Base-by-base conservation (phyloP, 2,888 invertebrate genomes). In the Villa cingulata region DNA sequence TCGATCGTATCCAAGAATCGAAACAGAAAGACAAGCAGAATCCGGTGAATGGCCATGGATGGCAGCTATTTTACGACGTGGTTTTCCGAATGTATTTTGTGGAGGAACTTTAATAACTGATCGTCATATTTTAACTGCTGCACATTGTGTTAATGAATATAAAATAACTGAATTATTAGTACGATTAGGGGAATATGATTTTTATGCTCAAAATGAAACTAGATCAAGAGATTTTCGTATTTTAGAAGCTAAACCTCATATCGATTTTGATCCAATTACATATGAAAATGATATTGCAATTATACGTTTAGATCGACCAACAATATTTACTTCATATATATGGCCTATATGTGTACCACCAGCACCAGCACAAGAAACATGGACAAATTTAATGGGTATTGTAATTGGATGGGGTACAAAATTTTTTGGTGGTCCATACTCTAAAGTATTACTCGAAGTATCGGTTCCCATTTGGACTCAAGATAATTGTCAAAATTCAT, bases 331-430 rank as follows among this genome's bases (percentile, higher is more conserved):
- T 57, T 76, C 79, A 1, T 86, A 86, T 59, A 82, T 89, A 45
- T 86, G 86, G 83, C 88, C 87, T 0, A 78, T 88, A 46, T 90
- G 89, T 62, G 74, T 90, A 52, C 89, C 89, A 0, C 89, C 89
- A 0, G 57, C n/a, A n/a, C 82, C 84, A 0, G 57, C 75, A 0
- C 76, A 74, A 2, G 61, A 76, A 38, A 65, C 72, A 5, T 77
- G 80, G 57, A 77, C 76, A 18, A 76, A 80, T 51, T 72, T 77
- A 59, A 73, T 70, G 10, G 84, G 74, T 34, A 72, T 78, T 47
- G 81, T 86, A 16, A 83, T 79, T 48, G 87, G 88, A 32, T 89
- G 88, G 88, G 88, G 88, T 0, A 76, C 83, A 6, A 73, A 74
- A 53, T 78, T 69, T 51, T 87, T 80, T 59, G 83, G 80, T 0